Base-by-base conservation (phyloP, 2,888 invertebrate genomes). In the Chironomus tentans region DNA sequence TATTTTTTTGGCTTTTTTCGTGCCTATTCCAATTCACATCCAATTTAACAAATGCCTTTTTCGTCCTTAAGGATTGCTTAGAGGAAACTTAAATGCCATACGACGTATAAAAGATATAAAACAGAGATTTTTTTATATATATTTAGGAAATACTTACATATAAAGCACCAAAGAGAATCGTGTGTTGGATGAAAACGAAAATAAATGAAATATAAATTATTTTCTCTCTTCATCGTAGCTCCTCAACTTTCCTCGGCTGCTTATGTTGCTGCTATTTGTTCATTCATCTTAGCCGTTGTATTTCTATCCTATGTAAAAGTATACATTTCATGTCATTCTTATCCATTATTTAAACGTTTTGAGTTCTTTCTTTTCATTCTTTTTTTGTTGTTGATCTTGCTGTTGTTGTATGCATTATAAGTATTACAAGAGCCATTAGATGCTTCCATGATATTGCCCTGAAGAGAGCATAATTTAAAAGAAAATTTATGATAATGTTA, bases 401-500 rank as follows among this genome's bases (percentile, higher is more conserved):
- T 38, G 38, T 38, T 38, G 38, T 38, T 38, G 46, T 47, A 62
- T 62, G 73, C 62, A 65, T 73, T 68, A 74, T 15, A 28, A 65
- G 74, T 22, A 68, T 74, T 68, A 74, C 68, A 74, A 65, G 68
- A 73, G 65, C 74, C 74, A 74, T 74, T 65, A 74, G 74, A 74
- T 65, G 18, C 46, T 68, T 74, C 15, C 74, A 62, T 18, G 18
- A 47, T 74, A 46, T 65, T 74, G 68, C 47, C 48, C 74, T 74
- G 13, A 73, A 46, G 68, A 68, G 73, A 62, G 65, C 46, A 73
- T 46, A 65, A 65, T 73, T 65, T 28, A 62, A 13, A 65, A 61
- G 73, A 71, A 73, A 62, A 73, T 73, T 73, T 73, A 73, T 73
- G 73, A 21, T 73, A 73, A 73, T 73, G 73, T 38, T 65, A 24